Conservation (phyloP, 2,113 vertebrate genomes). For the Hippopotamus amphibius region DNA sequence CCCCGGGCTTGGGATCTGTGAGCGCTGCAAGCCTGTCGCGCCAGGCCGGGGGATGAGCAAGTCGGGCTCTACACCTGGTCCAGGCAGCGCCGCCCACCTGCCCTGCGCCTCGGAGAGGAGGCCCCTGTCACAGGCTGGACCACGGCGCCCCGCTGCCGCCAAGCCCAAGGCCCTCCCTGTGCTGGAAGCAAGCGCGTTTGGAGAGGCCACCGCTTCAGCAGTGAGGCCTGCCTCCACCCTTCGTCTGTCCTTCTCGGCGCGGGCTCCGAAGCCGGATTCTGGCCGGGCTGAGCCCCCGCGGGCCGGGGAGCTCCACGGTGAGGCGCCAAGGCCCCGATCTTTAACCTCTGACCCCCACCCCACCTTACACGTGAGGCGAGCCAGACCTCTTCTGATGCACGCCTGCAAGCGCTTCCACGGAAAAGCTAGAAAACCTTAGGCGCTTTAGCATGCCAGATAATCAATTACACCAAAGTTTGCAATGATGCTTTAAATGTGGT, state of each 20-base stretch:
- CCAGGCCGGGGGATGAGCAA: not conserved
- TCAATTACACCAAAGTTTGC: slow-evolving; percentile 74
- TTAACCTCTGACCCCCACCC: not conserved
- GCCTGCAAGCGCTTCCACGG: not conserved
- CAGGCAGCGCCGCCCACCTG: not conserved
- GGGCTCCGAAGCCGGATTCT: not conserved
- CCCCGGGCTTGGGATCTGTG: not conserved
- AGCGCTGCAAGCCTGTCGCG: not conserved
- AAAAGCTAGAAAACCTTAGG: not conserved
- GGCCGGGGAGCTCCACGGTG: accelerated
- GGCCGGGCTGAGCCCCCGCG: not conserved
- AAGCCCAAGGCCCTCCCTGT: accelerated
- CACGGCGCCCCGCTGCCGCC: not conserved
- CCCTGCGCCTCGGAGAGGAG: not conserved
- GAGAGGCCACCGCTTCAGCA: not conserved
- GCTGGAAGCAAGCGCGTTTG: not conserved
- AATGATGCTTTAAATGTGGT: slow-evolving; percentile 81
- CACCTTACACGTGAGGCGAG: not conserved
- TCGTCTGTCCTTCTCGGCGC: not conserved
- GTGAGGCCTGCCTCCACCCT: not conserved
- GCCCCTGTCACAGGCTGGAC: accelerated
- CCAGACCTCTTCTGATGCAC: accelerated
- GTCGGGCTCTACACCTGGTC: not conserved
- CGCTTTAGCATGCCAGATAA: not conserved
- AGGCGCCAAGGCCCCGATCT: not conserved